These are phyloP conservation scores for Odontomyia ornata DNA, from an alignment of 2,888 invertebrate genomes.

Conservation along the genomic window DNA sequence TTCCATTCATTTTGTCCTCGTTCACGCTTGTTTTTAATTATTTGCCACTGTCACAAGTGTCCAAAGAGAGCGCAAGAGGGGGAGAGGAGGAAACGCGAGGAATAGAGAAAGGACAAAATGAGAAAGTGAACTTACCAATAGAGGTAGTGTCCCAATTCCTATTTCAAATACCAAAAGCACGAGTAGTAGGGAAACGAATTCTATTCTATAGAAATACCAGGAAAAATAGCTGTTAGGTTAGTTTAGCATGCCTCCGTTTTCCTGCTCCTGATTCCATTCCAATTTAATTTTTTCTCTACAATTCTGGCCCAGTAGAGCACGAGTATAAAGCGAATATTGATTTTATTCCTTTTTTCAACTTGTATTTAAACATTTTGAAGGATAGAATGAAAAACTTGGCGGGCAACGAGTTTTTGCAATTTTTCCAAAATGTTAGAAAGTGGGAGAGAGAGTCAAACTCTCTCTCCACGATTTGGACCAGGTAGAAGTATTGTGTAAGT, in stretches of 20 bases:
- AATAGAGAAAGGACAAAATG: too few relatives aligned
- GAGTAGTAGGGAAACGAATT: neutral
- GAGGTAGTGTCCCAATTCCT: neutral
- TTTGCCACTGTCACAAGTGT: neutral
- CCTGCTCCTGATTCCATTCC: neutral
- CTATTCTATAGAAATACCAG: neutral
- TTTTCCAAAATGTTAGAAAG: neutral
- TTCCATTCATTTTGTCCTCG: slow-evolving; percentile 1
- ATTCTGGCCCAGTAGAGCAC: neutral
- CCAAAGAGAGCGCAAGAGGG: too few relatives aligned
- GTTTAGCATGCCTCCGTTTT: neutral
- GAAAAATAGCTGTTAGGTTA: neutral
- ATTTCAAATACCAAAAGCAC: neutral
- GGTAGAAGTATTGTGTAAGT: neutral
- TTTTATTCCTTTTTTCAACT: neutral
- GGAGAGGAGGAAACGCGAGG: too few relatives aligned
- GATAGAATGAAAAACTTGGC: neutral
- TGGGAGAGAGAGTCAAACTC: neutral
- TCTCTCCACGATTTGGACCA: neutral
- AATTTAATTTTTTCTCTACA: too few relatives aligned
- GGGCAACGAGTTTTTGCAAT: neutral
- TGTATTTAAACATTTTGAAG: neutral
- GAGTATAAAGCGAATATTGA: slow-evolving; percentile 15
- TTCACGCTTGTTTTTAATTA: slow-evolving; percentile 7
- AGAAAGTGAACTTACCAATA: too few relatives aligned